Conservation (phyloP, 1,140 invertebrate species). For the Belonocnema kinseyi region DNA sequence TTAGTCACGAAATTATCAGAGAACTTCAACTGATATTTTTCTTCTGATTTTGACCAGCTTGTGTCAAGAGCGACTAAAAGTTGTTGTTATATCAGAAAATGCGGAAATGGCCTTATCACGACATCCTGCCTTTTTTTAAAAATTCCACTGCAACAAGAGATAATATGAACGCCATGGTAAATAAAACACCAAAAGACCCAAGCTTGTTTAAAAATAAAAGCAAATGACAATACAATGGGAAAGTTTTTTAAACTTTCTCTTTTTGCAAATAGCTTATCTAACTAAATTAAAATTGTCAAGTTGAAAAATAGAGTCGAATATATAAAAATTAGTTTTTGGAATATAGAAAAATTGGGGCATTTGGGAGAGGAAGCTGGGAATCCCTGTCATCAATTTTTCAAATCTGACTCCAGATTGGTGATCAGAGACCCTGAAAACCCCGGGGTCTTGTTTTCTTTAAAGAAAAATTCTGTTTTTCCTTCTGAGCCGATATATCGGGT, state of each 20-base stretch:
- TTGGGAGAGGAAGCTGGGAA: too few species aligned
- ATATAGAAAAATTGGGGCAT: too few species aligned
- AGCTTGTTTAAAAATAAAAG: neutral
- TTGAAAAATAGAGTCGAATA: too few species aligned
- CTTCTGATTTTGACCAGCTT: neutral
- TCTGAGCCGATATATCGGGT: too few species aligned
- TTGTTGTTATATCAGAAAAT: slow-evolving; percentile 9
- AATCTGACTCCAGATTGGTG: too few species aligned
- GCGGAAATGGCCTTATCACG: slow-evolving; percentile 41
- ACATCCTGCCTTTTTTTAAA: slow-evolving; percentile 36
- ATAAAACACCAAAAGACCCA: neutral
- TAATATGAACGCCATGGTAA: neutral
- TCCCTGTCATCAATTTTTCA: too few species aligned
- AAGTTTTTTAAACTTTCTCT: too few species aligned
- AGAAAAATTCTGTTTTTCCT: too few species aligned
- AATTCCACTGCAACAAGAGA: slow-evolving; percentile 31
- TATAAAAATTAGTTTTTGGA: too few species aligned
- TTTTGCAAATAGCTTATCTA: neutral
- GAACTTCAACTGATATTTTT: neutral
- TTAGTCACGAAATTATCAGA: neutral
- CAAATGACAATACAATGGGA: neutral
- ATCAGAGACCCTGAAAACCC: too few species aligned
- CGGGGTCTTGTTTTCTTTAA: too few species aligned
- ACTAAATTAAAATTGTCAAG: neutral
- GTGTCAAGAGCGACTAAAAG: slow-evolving; percentile 7